These are phyloP conservation scores for Dryococelus australis DNA, from an alignment of 2,888 invertebrate genomes.

Conservation along the genomic window DNA sequence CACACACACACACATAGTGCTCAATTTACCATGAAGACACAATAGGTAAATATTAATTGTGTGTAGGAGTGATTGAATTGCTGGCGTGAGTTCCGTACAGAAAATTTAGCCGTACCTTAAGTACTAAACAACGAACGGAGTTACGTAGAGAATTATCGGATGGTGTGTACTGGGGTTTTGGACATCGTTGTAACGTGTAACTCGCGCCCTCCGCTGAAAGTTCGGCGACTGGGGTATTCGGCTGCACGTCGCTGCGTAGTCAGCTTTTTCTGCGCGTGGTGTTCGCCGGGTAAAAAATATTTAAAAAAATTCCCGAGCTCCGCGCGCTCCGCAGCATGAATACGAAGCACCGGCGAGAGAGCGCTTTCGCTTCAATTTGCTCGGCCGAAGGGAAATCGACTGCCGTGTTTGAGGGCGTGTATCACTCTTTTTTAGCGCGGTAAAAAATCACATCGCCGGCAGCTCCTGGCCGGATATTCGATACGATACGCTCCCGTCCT, in stretches of 20 bases:
- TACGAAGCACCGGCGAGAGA: background rate
- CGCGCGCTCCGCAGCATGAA: background rate
- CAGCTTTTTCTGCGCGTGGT: background rate
- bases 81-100: too few species aligned
- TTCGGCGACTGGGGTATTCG: background rate
- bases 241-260: background rate
- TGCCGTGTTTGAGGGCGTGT: conserved; percentile 16
- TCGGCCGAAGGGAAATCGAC: background rate
- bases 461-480: conserved; percentile 16
- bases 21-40: too few species aligned
- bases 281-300: background rate
- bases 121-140: too few species aligned
- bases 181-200: too few species aligned
- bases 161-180: too few species aligned
- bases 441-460: conserved; percentile 16
- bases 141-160: too few species aligned
- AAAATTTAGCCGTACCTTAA: too few species aligned
- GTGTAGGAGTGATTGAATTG: too few species aligned
- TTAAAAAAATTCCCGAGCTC: background rate
- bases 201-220: too few species aligned
- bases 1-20: too few species aligned
- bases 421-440: background rate
- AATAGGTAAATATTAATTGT: too few species aligned
- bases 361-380: conserved; percentile 9
- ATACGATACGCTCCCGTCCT: background rate